Evolutionary conservation across 2,113 vertebrate genomes (phyloP).

Genomic region (Clarias magur): DNA sequence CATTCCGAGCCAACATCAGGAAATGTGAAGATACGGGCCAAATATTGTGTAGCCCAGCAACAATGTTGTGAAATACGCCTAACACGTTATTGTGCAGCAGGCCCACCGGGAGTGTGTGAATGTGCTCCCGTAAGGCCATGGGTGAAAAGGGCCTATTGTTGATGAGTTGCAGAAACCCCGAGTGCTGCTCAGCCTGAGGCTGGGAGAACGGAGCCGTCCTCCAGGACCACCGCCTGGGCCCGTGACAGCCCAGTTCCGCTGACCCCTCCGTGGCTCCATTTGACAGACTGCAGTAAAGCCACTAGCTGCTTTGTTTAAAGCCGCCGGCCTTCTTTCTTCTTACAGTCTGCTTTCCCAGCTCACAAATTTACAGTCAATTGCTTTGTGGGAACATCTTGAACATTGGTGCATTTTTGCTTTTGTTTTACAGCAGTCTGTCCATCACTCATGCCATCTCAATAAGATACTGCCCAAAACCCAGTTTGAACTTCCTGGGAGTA

Average conservation of each 20-base stretch:
- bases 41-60: slow-evolving; percentile 49
- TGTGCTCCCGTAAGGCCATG: slow-evolving; percentile 29
- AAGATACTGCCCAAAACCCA: no score
- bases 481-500: background rate
- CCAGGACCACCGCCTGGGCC: slow-evolving; percentile 19
- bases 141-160: slow-evolving; percentile 52
- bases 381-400: slow-evolving; percentile 1
- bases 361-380: background rate
- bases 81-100: slow-evolving; percentile 25
- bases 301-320: slow-evolving; percentile 42
- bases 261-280: slow-evolving; percentile 18
- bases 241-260: slow-evolving; percentile 32
- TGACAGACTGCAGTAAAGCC: slow-evolving; percentile 14
- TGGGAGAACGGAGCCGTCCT: slow-evolving; percentile 23
- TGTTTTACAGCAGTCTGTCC: background rate
- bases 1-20: slow-evolving; percentile 10
- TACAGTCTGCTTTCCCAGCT: slow-evolving; percentile 8
- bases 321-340: slow-evolving; percentile 12
- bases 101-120: slow-evolving; percentile 44
- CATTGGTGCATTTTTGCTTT: no score
- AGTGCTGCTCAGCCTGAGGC: slow-evolving; percentile 43
- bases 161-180: slow-evolving; percentile 39
- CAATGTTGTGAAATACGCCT: slow-evolving; percentile 46
- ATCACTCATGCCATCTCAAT: background rate
- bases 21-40: slow-evolving; percentile 26